Evolutionary conservation across 2,113 vertebrate genomes (phyloP).

Genomic region (Plecturocebus donacophilus): DNA sequence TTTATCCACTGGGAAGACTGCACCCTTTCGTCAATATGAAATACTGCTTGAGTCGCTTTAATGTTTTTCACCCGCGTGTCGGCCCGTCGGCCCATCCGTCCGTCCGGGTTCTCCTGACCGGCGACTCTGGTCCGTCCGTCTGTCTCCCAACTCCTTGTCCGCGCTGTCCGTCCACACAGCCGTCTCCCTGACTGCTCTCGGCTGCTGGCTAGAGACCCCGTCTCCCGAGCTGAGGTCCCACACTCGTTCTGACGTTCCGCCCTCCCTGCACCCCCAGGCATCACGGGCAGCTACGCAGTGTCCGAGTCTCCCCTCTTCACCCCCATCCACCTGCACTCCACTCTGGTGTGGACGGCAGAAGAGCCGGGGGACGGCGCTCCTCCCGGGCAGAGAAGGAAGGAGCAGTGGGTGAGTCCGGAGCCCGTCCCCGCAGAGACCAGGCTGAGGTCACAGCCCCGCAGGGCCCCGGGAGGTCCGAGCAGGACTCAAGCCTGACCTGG

Average conservation of each 20-base stretch:
- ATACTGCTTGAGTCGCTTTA: fast-evolving
- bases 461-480: fast-evolving
- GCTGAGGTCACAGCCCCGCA: not conserved
- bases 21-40: not conserved
- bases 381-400: not conserved
- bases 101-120: not conserved
- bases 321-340: not conserved
- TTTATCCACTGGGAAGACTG: too few species aligned
- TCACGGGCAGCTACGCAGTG: conserved; percentile 26
- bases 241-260: fast-evolving
- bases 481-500: too few species aligned
- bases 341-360: not conserved
- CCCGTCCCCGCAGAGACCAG: fast-evolving
- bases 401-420: conserved; percentile 44
- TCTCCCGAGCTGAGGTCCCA: not conserved
- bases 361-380: fast-evolving
- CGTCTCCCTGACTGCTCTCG: not conserved
- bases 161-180: not conserved
- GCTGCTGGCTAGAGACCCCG: not conserved
- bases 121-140: too few species aligned
- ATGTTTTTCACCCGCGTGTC: fast-evolving
- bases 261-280: not conserved
- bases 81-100: fast-evolving
- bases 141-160: not conserved
- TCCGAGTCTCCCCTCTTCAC: not conserved